A percentile compares a stretch with the other conserved stretches of the same genome.
Conservation (phyloP, 2,888 invertebrate species). For the Gnatocerus cornutus region DNA sequence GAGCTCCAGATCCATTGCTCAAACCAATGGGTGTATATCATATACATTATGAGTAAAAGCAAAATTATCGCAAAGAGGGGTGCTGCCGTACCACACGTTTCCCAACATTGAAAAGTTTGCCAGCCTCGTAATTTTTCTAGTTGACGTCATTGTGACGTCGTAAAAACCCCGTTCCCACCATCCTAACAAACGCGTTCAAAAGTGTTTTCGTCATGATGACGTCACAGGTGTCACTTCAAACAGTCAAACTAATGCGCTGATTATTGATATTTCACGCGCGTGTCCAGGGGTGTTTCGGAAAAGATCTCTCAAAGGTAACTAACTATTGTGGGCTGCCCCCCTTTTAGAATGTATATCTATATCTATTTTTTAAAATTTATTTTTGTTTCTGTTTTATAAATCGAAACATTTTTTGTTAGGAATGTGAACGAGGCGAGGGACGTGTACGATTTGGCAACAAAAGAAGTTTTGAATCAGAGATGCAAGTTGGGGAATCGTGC, state of each 20-base stretch:
- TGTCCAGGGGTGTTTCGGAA: constrained; percentile 94
- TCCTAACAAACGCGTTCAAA: constrained; percentile 18
- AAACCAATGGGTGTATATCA: neutral
- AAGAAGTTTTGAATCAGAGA: neutral
- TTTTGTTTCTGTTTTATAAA: constrained; percentile 58
- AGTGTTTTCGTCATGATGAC: constrained; percentile 49
- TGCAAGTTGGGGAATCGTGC: constrained; percentile 31
- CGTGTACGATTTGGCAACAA: constrained; percentile 59
- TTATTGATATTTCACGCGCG: constrained; percentile 74
- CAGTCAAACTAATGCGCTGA: constrained; percentile 68
- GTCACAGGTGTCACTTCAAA: constrained; percentile 47
- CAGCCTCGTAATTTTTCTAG: constrained; percentile 67
- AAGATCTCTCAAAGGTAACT: constrained; percentile 97
- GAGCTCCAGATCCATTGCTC: too few species aligned
- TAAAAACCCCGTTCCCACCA: constrained; percentile 26
- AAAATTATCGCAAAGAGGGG: neutral
- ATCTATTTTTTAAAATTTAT: constrained; percentile 60
- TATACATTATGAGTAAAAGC: too few species aligned
- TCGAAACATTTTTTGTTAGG: constrained; percentile 48
- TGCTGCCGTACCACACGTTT: constrained; percentile 20
- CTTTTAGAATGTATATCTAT: constrained; percentile 70
- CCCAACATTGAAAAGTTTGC: constrained; percentile 65
- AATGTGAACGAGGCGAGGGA: constrained; percentile 63
- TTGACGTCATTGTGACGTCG: constrained; percentile 63
- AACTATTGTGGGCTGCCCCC: constrained; percentile 73